Base-by-base conservation (phyloP, 1,140 invertebrate species). In the Aethina tumida region DNA sequence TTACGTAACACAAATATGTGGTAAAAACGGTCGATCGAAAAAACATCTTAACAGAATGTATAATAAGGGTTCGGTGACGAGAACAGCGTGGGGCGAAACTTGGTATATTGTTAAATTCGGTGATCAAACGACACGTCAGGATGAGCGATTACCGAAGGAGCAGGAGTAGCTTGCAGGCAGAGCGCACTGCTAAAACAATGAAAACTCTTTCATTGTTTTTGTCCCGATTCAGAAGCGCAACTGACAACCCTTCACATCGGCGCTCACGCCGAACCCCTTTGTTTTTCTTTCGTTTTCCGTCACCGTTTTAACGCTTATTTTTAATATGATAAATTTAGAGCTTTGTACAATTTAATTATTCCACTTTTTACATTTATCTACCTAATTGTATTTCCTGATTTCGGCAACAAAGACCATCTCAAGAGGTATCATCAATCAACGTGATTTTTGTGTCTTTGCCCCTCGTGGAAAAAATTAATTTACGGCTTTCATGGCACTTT, bases 281-380 rank as follows among this genome's bases (percentile, higher is more conserved):
- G 56, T 60, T 60, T 60, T 58, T 57, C 55, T 56, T 57, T 57
- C 58, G 51, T 53, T 53, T 45, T 45, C 46, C 58, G 48, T 55
- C 54, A 53, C 45, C 46, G 47, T 55, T 59, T 53, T 44, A 49
- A 51, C 57, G 55, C 55, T 57, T 53, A 59, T 59, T 60, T 60
- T 60, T 59, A 60, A 60, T 60, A 56, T 60, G 58, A 60, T 60
- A 56, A 60, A 60, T 60, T 60, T 52, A 43, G 53, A 51, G 58
- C 58, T 60, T 60, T 60, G 58, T 60, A 57, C 43, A 47, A 52
- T 56, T 58, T 59, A 60, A 60, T 59, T 60, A 60, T 60, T 60
- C 58, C 48, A 51, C 48, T 50, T 55, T 59, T 58, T 50, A 56
- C 56, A 59, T 59, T 60, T 60, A 59, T 60, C 56, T 59, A 59